Base-by-base conservation (phyloP, 2,113 vertebrate genomes). In the Danionella cerebrum region DNA sequence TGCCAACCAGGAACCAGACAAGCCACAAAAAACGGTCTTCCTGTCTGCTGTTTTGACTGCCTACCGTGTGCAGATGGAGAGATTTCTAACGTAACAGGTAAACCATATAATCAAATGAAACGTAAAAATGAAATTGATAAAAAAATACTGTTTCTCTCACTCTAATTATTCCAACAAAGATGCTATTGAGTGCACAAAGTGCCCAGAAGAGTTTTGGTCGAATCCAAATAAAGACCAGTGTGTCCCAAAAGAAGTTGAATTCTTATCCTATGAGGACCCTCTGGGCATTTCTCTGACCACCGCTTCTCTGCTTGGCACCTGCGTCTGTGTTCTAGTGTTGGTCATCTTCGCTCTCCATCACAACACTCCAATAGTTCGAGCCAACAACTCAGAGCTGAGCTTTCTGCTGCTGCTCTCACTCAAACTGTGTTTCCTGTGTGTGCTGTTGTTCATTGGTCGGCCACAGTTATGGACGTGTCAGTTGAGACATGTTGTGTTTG, bases 11-110 rank as follows among this genome's bases (percentile, higher is more conserved):
- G 88, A 8, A 88, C 84, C 6, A 64, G 78, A 38, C 84, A 82
- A 65, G 86, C 83, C 29, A 83, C 79, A 68, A 79, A 60, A 16
- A 87, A 89, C 2, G 83, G 87, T 5, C 65, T 64, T 53, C 51
- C 51, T 12, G 5, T 53, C 14, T 53, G 51, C 51, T 53, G 51
- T 53, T 53, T 33, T 53, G 84, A 91, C 50, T 91, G 87, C 45
- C 78, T 91, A n/a, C 80, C 58, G 1, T 90, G 89, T 70, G 84
- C 87, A 62, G 87, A 89, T 33, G 90, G 89, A 52, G 76, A 85
- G 3, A 77, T 89, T 57, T 89, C 81, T 53, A 72, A 76, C 41
- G 1, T 13, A 11, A 83, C 84, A 71, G 87, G 87, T 91, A 36
- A n/a, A n/a, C n/a, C n/a, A n/a, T 29, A 13, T 3, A 33, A 18